Evolutionary conservation across 2,888 invertebrate genomes (phyloP).

Genomic region (Dione vanillae): DNA sequence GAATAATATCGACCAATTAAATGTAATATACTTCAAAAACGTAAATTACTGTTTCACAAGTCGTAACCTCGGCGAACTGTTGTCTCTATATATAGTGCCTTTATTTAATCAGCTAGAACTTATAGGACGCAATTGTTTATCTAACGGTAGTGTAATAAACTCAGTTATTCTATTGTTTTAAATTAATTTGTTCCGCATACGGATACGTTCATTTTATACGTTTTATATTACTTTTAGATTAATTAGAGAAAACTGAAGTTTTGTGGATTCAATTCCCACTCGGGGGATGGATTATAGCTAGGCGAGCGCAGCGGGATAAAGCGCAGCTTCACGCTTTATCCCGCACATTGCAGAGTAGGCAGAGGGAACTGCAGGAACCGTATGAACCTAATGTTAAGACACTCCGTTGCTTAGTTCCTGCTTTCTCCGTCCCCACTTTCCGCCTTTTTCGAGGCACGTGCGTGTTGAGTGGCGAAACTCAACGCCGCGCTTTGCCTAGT

Average conservation of each 20-base stretch:
- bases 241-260: no score
- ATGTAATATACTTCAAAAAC: neutral
- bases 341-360: no score
- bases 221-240: no score
- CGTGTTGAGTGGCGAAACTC: no score
- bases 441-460: no score
- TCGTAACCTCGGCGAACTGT: slow-evolving; percentile 12
- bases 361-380: neutral
- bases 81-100: slow-evolving; percentile 35
- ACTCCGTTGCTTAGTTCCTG: neutral
- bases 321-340: neutral
- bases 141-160: slow-evolving; percentile 27
- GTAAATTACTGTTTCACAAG: slow-evolving; percentile 2
- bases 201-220: slow-evolving; percentile 17
- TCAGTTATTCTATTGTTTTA: slow-evolving; percentile 29
- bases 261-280: no score
- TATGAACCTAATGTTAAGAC: neutral
- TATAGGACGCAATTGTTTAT: slow-evolving; percentile 32
- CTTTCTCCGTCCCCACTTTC: no score
- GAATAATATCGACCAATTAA: neutral
- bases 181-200: slow-evolving; percentile 33
- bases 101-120: slow-evolving; percentile 44
- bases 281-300: no score
- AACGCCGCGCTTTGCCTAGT: no score
- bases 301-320: no score